These are phyloP conservation scores for Hemicrepidius hirtus DNA, from an alignment of 2,888 invertebrate species.

Conservation along the genomic window DNA sequence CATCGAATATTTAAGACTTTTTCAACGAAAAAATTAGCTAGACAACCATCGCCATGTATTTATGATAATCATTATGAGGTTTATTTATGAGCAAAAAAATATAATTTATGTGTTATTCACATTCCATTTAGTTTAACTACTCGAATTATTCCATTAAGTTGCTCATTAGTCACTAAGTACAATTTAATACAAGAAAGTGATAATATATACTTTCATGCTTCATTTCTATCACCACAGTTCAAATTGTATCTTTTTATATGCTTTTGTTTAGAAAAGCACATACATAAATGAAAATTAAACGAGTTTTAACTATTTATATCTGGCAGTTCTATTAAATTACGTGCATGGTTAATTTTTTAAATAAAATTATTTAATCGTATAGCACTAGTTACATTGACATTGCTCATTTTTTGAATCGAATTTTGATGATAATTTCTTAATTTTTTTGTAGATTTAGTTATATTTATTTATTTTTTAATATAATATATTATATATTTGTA, in stretches of 20 bases:
- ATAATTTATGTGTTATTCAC: conserved; percentile 14
- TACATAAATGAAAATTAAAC: no score
- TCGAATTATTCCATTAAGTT: background rate
- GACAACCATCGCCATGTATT: background rate
- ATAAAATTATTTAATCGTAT: conserved; percentile 6
- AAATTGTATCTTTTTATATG: background rate
- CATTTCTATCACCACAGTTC: background rate
- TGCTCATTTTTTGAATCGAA: conserved; percentile 33
- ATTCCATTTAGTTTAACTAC: conserved; percentile 20
- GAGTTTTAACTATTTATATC: no score
- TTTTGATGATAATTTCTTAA: conserved; percentile 18
- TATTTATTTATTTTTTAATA: conserved; percentile 40
- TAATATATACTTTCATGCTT: no score
- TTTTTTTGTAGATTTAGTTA: conserved; percentile 23
- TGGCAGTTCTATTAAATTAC: no score
- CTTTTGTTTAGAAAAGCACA: no score
- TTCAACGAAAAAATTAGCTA: background rate
- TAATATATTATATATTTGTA: conserved; percentile 33
- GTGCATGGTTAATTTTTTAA: conserved; percentile 12
- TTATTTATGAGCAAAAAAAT: background rate
- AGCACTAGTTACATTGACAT: background rate
- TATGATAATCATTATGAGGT: background rate
- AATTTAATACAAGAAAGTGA: background rate
- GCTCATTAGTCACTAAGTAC: conserved; percentile 32
- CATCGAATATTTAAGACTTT: conserved; percentile 2